Percentiles rank a stretch among this genome's conserved stretches.
Evolutionary conservation across 2,113 vertebrate species (phyloP).

Genomic region (Nestor notabilis): DNA sequence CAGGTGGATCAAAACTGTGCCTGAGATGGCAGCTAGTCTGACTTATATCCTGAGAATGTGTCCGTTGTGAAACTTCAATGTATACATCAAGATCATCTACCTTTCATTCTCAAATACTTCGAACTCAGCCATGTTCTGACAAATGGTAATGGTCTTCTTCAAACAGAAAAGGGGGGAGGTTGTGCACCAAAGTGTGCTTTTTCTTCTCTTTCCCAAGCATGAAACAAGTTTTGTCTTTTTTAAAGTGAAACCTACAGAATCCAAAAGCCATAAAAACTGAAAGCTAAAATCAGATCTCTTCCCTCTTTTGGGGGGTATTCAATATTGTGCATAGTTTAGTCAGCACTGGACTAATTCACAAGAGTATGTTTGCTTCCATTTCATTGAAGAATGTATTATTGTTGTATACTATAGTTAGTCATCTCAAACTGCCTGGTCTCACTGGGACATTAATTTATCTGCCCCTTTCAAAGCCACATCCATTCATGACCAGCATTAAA

Average conservation of each 20-base stretch:
- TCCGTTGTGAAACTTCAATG: background rate
- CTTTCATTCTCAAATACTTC: background rate
- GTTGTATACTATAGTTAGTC: background rate
- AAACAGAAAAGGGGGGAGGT: background rate
- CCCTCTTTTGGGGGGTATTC: rapidly evolving
- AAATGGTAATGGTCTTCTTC: background rate
- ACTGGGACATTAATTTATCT: background rate
- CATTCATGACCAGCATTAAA: background rate
- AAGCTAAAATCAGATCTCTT: background rate
- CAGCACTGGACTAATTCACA: background rate
- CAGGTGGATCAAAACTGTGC: background rate
- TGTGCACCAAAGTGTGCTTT: background rate
- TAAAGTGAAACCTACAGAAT: background rate
- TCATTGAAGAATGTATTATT: background rate
- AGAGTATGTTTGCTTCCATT: background rate
- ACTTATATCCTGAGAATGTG: background rate
- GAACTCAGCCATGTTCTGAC: background rate
- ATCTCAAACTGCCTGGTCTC: background rate
- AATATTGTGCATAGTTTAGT: background rate
- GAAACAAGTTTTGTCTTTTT: background rate
- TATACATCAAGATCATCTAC: conserved; percentile 2
- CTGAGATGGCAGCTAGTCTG: conserved; percentile 3
- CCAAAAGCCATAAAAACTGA: rapidly evolving
- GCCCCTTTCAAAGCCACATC: background rate
- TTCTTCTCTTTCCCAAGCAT: background rate